Conservation (phyloP, 2,888 invertebrate genomes). For the Prosapia bicincta region DNA sequence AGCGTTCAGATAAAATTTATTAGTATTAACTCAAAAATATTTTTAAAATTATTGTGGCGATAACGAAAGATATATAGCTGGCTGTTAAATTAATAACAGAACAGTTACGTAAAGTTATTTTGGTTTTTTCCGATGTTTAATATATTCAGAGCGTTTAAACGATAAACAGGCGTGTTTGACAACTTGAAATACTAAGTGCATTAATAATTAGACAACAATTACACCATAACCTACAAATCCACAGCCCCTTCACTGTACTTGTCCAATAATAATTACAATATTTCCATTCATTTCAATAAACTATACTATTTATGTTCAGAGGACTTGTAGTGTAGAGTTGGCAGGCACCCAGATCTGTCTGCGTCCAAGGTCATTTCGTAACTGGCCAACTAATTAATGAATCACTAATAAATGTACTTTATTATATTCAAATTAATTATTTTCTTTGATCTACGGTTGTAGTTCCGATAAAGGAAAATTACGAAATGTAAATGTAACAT, state of each 20-base stretch:
- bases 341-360: not conserved
- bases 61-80: not conserved
- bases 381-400: not conserved
- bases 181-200: not conserved
- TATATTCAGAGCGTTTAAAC: no score
- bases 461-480: no score
- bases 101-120: no score
- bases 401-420: not conserved
- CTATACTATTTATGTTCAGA: not conserved
- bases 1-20: not conserved
- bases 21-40: not conserved
- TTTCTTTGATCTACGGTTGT: slow-evolving; percentile 2
- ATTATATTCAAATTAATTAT: not conserved
- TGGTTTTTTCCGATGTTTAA: no score
- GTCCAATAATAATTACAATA: not conserved
- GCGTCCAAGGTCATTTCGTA: not conserved
- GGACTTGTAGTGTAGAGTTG: not conserved
- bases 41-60: not conserved
- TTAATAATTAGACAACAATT: not conserved
- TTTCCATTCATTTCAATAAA: slow-evolving; percentile 2
- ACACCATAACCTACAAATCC: not conserved
- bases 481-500: no score
- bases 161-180: no score
- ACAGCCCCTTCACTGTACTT: not conserved
- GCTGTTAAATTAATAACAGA: no score